These are phyloP conservation scores for Athalia circularis DNA, from an alignment of 2,888 invertebrate species.

Conservation along the genomic window DNA sequence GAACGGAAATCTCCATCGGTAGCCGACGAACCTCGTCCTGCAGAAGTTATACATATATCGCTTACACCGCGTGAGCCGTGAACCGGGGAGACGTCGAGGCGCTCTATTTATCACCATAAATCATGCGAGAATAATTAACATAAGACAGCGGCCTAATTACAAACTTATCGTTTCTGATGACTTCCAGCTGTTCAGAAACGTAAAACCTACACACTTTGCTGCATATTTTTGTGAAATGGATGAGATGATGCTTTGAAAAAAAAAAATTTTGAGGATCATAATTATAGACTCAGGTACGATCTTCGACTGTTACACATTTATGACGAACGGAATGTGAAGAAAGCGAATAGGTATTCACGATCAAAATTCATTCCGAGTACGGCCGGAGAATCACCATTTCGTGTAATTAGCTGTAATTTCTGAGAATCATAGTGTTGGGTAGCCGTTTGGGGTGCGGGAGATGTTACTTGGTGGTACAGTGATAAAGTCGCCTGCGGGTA, in stretches of 20 bases:
- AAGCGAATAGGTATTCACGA: slow-evolving; percentile 8
- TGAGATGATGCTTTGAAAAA: no score
- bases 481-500: slow-evolving; percentile 64
- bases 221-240: not conserved
- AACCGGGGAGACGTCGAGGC: slow-evolving; percentile 10
- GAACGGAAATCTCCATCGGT: slow-evolving; percentile 43
- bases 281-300: not conserved
- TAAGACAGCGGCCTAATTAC: slow-evolving; percentile 67
- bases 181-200: slow-evolving; percentile 33
- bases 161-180: slow-evolving; percentile 67
- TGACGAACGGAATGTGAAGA: not conserved
- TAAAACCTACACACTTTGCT: not conserved
- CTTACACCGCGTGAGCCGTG: not conserved
- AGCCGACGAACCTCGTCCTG: not conserved
- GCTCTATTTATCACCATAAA: slow-evolving; percentile 64
- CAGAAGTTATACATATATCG: no score
- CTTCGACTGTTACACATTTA: not conserved
- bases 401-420: slow-evolving; percentile 68
- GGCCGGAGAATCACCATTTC: slow-evolving; percentile 39
- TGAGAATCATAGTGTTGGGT: slow-evolving; percentile 65
- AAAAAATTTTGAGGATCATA: no score
- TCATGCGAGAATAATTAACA: slow-evolving; percentile 68
- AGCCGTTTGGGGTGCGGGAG: slow-evolving; percentile 55
- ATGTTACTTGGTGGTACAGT: slow-evolving; percentile 56
- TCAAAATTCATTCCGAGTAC: slow-evolving; percentile 21